These are phyloP conservation scores for Drosophila chauvacae DNA, from an alignment of 1,140 invertebrate genomes.

Conservation along the genomic window DNA sequence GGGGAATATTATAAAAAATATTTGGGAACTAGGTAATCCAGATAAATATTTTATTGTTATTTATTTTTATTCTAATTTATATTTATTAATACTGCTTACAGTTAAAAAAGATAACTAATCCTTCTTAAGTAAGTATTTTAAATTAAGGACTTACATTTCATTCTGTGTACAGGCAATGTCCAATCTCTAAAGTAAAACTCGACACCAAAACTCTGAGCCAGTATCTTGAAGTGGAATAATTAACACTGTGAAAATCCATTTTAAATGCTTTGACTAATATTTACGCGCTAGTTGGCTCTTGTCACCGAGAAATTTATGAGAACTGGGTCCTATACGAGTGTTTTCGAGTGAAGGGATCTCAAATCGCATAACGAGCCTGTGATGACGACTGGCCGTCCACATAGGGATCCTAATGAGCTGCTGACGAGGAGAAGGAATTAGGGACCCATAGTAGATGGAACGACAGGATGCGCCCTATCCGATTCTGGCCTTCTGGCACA, in stretches of 20 bases:
- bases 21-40: not conserved
- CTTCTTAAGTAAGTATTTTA: not conserved
- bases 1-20: not conserved
- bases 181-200: constrained; percentile 24
- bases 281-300: constrained; percentile 53
- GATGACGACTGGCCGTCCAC: constrained; percentile 66
- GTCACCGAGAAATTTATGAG: constrained; percentile 55
- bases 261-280: constrained; percentile 63
- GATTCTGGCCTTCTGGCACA: constrained; percentile 61
- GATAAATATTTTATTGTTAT: not conserved
- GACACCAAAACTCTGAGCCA: constrained; percentile 31
- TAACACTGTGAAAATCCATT: constrained; percentile 64
- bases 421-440: constrained; percentile 13
- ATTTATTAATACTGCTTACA: not conserved
- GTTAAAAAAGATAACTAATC: not conserved
- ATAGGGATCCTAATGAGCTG: constrained; percentile 64
- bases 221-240: constrained; percentile 23
- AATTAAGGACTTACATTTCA: not conserved
- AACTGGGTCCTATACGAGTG: constrained; percentile 3
- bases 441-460: constrained; percentile 3
- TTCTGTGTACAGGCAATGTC: not conserved
- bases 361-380: constrained; percentile 57
- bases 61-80: not conserved
- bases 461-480: constrained; percentile 68
- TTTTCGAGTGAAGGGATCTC: constrained; percentile 24